Evolutionary conservation across 2,113 vertebrate species (phyloP).

Genomic region (Megaceryle maxima): DNA sequence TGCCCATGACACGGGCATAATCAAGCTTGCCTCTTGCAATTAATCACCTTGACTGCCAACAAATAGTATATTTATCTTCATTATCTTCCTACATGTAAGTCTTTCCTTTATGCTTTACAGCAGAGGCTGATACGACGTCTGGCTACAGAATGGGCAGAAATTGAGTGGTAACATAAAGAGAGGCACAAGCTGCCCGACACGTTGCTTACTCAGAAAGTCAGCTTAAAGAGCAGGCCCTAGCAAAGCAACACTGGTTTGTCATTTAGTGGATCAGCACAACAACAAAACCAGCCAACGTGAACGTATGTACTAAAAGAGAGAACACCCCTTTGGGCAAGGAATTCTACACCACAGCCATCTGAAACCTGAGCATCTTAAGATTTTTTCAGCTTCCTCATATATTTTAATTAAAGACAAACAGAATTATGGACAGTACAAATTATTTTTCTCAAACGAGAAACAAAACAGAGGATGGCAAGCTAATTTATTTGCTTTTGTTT

Average conservation of each 20-base stretch:
- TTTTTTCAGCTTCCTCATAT: neutral
- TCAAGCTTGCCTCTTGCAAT: constrained; percentile 16
- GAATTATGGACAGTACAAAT: constrained; percentile 22
- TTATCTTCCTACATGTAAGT: neutral
- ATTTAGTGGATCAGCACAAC: neutral
- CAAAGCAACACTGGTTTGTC: rapidly evolving
- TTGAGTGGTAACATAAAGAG: rapidly evolving
- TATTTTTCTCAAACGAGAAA: constrained; percentile 28
- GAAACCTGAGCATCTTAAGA: neutral
- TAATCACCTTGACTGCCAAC: constrained; percentile 49
- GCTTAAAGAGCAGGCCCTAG: rapidly evolving
- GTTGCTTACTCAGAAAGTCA: rapidly evolving
- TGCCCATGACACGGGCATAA: neutral
- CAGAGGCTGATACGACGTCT: neutral
- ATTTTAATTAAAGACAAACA: constrained; percentile 55
- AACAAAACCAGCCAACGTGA: neutral
- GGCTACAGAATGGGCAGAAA: neutral
- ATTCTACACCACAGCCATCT: neutral
- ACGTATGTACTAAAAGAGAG: rapidly evolving
- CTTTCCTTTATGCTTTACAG: neutral
- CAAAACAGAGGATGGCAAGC: neutral
- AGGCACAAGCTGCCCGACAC: neutral
- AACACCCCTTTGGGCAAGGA: neutral
- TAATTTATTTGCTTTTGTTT: constrained; percentile 56
- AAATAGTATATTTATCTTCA: constrained; percentile 46